Base-by-base conservation (phyloP, 2,888 invertebrate genomes). In the Temnothorax unifasciatus region DNA sequence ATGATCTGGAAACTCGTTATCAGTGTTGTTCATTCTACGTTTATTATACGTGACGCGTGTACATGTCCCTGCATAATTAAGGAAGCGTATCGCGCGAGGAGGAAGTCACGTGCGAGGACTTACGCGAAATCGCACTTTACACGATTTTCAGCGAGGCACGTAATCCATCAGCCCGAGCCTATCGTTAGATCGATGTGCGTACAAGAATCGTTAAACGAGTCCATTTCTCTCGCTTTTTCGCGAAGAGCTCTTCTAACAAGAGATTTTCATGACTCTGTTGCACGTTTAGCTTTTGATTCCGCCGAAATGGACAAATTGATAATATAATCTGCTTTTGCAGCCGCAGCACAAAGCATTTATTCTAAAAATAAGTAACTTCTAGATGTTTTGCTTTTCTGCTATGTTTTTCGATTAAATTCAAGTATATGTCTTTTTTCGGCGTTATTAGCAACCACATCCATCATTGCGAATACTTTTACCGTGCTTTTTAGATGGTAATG, bases 401-500 rank as follows among this genome's bases (percentile, higher is more conserved):
- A 1, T 29, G 18, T 8, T 63, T 18, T 29, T 68, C 18, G 18
- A 69, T 50, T 50, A 34, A n/a, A 50, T 34, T 34, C 13, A 34
- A 15, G 15, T 9, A n/a, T n/a, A 34, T n/a, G 13, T 29, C 13
- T 50, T 18, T n/a, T 47, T 13, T 68, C 8, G 9, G 5, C 5
- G 15, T 52, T 34, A 21, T 71, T 52, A n/a, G 8, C 69, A 34
- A 52, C 34, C 21, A 52, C 21, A 34, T 8, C 8, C 34, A 38
- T 69, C 34, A 15, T 38, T 9, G 52, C 21, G 52, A 3, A 15
- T 69, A 69, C 34, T 25, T 54, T 38, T 38, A 38, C 54, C 52
- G 21, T 54, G 71, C 21, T 13, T 9, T 54, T 71, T 71, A 52
- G 68, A 52, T 63, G 82, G 73, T 86, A 44, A 66, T 25, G 44